These are phyloP conservation scores for Penaeus japonicus DNA, from an alignment of 1,140 invertebrate genomes.

Conservation along the genomic window DNA sequence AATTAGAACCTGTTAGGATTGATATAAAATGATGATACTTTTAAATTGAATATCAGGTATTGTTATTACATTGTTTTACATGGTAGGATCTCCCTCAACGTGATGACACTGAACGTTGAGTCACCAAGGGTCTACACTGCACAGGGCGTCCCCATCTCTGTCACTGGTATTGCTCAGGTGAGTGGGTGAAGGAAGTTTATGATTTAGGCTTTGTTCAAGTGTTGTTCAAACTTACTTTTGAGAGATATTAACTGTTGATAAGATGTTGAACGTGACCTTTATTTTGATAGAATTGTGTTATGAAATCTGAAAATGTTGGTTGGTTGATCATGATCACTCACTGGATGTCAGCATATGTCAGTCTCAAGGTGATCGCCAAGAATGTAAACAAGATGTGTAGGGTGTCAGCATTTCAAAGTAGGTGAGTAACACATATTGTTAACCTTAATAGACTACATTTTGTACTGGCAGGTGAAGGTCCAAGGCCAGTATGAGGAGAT, in stretches of 20 bases:
- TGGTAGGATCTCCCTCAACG: conserved; percentile 90
- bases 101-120: conserved; percentile 87
- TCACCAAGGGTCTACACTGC: conserved; percentile 86
- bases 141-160: conserved; percentile 95
- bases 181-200: conserved; percentile 31
- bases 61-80: not conserved
- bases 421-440: not conserved
- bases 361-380: too few relatives aligned
- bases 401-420: too few relatives aligned
- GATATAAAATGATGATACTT: too few relatives aligned
- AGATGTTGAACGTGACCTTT: too few relatives aligned
- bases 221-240: too few relatives aligned
- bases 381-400: too few relatives aligned
- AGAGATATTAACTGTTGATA: too few relatives aligned
- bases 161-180: conserved; percentile 96
- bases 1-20: too few relatives aligned
- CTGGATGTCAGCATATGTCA: not conserved
- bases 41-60: not conserved
- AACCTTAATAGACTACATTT: not conserved
- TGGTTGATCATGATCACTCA: not conserved
- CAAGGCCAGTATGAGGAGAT: conserved; percentile 98
- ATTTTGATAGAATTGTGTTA: too few relatives aligned
- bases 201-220: too few relatives aligned
- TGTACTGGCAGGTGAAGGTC: conserved; percentile 82
- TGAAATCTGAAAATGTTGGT: too few relatives aligned